phyloP scores from a whole-genome alignment of 1,140 invertebrate genomes.

The Lethrus apterus region DNA sequence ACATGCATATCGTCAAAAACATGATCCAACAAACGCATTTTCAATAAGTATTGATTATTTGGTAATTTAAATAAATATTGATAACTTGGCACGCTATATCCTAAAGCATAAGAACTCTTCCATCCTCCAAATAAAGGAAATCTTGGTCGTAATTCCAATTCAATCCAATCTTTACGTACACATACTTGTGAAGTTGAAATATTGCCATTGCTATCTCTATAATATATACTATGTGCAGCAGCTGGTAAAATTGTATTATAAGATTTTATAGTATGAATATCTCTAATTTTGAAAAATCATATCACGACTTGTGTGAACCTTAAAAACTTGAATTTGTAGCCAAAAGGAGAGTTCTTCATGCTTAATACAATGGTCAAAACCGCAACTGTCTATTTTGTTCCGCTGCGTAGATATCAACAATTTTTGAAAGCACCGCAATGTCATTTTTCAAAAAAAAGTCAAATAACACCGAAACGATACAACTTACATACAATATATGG shows the following conservation, averaged over 20 bases:
- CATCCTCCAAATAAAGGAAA: conserved; percentile 99
- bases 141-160: conserved; percentile 87
- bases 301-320: no score
- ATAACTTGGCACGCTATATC: conserved; percentile 96
- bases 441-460: no score
- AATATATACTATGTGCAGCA: conserved; percentile 48
- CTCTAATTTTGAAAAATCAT: no score
- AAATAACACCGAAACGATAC: no score
- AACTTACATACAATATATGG: no score
- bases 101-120: conserved; percentile 94
- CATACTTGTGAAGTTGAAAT: conserved; percentile 95
- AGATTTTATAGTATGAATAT: conserved; percentile 80
- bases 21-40: conserved; percentile 91
- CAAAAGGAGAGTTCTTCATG: no score
- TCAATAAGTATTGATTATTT: conserved; percentile 75
- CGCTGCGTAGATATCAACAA: no score
- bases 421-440: no score
- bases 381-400: no score
- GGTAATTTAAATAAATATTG: conserved; percentile 77
- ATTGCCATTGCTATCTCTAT: conserved; percentile 92
- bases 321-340: no score
- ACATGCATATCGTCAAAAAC: conserved; percentile 95
- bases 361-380: no score
- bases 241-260: conserved; percentile 92
- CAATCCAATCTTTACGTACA: conserved; percentile 82